Evolutionary conservation across 1,140 invertebrate genomes (phyloP).

Genomic region (Drosophila pachea): DNA sequence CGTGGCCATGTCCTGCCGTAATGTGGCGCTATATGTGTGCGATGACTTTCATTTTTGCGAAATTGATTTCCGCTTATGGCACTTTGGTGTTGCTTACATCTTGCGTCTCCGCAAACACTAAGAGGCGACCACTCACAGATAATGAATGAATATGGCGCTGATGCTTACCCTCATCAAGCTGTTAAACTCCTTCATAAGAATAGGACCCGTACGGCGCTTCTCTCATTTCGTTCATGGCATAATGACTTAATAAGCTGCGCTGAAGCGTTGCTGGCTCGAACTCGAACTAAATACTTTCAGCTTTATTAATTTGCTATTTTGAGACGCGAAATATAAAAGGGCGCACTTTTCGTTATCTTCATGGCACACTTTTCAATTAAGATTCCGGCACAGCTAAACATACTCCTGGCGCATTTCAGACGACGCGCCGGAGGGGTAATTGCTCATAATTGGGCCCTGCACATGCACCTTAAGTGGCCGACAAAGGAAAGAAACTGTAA

Average conservation of each 20-base stretch:
- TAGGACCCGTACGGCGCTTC: no score
- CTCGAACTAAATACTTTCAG: no score
- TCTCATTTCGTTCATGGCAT: slow-evolving; percentile 28
- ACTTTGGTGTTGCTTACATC: slow-evolving; percentile 70
- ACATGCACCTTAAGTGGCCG: slow-evolving; percentile 43
- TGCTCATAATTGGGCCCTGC: slow-evolving; percentile 67
- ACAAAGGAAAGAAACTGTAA: slow-evolving; percentile 39
- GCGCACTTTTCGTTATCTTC: not conserved
- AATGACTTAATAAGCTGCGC: slow-evolving; percentile 63
- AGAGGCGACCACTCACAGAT: slow-evolving; percentile 15
- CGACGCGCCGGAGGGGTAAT: slow-evolving; percentile 45
- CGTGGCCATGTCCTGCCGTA: slow-evolving; percentile 27
- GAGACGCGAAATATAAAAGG: not conserved
- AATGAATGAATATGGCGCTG: slow-evolving; percentile 47
- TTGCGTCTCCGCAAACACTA: slow-evolving; percentile 45
- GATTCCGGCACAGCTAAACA: slow-evolving; percentile 21
- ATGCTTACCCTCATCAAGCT: not conserved
- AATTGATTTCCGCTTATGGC: slow-evolving; percentile 77
- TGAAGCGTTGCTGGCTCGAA: not conserved
- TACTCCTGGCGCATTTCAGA: no score
- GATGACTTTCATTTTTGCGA: slow-evolving; percentile 68
- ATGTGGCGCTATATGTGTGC: slow-evolving; percentile 12
- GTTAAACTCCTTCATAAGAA: not conserved
- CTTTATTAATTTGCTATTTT: no score
- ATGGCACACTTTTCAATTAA: slow-evolving; percentile 5